Evolutionary conservation across 2,888 invertebrate genomes (phyloP), one percentile per base, ranked within the genome.

Genomic region (Heliconius hortense): DNA sequence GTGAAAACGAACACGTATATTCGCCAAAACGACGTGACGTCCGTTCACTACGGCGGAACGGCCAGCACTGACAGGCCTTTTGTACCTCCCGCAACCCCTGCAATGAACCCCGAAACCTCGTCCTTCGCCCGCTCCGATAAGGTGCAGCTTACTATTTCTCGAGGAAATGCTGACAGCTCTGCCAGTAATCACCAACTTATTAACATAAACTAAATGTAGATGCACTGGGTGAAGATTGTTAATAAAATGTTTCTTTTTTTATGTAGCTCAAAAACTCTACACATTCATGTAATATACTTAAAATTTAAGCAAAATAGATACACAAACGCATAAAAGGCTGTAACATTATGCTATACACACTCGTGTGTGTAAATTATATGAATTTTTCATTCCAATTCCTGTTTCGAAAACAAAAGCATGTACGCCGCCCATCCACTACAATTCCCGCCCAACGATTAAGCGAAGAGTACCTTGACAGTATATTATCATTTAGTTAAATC

Each of bases 201-300:
- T 92, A 92, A 87, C 92, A 91, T 93, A 91, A 90, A 89, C 86
- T 88, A 88, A 91, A 91, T 90, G 88, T 88, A 89, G 89, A 90
- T 89, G 88, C 89, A 86, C 82, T 83, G 80, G 80, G 82, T 80
- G 78, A 83, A 82, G 80, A 74, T 79, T 81, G 82, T 82, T 82
- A 77, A 76, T 63, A 79, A 79, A 78, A 80, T 73, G 77, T 81
- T 79, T 81, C 56, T 60, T 72, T 66, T 62, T 70, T 73, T 69
- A n/a, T 26, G 79, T 79, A 60, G 78, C 73, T 64, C 59, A 28
- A 5, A n/a, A 39, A 66, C 35, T 15, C n/a, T 66, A 66, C 39
- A 24, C 28, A 39, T 39, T n/a, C 35, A 35, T 35, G 2, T 59
- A 59, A 24, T 2, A 59, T 59, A 24, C 8, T 24, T 60, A 26